Conservation (phyloP, 2,113 vertebrate genomes). For the Alosa alosa region DNA sequence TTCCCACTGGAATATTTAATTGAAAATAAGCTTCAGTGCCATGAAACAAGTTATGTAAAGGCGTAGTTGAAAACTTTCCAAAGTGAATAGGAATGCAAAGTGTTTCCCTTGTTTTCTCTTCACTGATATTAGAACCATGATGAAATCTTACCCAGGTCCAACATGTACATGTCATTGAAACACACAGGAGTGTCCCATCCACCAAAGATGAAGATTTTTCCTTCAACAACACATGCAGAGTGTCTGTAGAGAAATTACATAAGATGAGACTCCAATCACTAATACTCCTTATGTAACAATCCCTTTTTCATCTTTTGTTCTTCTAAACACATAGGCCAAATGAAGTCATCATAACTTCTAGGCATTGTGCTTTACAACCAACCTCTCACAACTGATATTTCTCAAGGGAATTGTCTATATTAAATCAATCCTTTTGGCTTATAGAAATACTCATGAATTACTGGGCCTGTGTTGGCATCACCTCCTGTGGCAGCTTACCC, state of each 20-base stretch:
- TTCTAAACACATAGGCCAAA: not conserved
- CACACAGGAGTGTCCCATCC: constrained; percentile 74
- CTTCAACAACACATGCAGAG: constrained; percentile 71
- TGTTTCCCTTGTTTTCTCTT: not conserved
- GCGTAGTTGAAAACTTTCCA: not conserved
- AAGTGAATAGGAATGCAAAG: not conserved
- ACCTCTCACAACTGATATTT: not conserved
- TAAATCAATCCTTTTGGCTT: not conserved
- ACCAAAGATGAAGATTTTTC: constrained; percentile 69
- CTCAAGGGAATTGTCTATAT: not conserved
- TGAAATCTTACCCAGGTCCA: constrained; percentile 74
- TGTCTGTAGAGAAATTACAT: constrained; percentile 55
- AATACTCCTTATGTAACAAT: not conserved
- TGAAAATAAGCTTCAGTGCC: too few relatives aligned
- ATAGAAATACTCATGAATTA: not conserved
- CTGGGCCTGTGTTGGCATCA: not conserved
- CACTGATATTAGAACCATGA: too few relatives aligned
- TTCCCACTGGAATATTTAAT: too few relatives aligned
- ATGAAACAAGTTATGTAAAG: too few relatives aligned
- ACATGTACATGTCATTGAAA: constrained; percentile 75
- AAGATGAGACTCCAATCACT: not conserved
- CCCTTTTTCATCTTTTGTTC: not conserved
- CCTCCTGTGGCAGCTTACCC: constrained; percentile 62
- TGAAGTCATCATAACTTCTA: not conserved
- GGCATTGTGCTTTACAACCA: not conserved